These are phyloP conservation scores for Pionites leucogaster DNA, from an alignment of 2,113 vertebrate species.

Conservation along the genomic window DNA sequence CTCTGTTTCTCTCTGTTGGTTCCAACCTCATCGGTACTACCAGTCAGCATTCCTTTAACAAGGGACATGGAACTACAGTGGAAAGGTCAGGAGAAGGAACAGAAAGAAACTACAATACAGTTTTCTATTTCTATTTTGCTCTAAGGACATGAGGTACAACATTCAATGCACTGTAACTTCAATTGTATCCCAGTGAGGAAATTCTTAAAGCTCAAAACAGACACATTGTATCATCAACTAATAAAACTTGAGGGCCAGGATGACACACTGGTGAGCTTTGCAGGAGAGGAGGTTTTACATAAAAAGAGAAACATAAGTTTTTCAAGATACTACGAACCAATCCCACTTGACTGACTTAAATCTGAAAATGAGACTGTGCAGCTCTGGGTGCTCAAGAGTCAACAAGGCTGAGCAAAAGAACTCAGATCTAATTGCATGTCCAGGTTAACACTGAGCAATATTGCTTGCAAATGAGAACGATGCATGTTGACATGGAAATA, in stretches of 20 bases:
- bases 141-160: constrained; percentile 44
- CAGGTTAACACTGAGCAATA: neutral
- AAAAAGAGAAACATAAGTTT: constrained; percentile 19
- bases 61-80: neutral
- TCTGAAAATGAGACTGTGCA: constrained; percentile 42
- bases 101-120: constrained; percentile 28
- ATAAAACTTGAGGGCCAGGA: constrained; percentile 11
- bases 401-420: constrained; percentile 9
- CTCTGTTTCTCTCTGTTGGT: constrained; percentile 15
- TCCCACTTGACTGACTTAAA: constrained; percentile 65
- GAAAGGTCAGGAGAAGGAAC: neutral
- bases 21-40: constrained; percentile 13
- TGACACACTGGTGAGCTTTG: neutral
- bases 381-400: constrained; percentile 23
- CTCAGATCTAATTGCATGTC: neutral
- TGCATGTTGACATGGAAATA: neutral
- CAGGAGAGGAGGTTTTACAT: neutral
- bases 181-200: neutral
- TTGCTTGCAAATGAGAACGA: neutral
- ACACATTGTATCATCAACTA: neutral
- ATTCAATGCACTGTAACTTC: constrained; percentile 19
- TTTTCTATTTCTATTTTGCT: constrained; percentile 39
- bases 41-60: neutral
- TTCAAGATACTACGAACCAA: constrained; percentile 22
- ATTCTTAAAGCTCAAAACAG: constrained; percentile 30